Evolutionary conservation across 1,140 invertebrate species (phyloP), one percentile per base, ranked within the genome.

Genomic region (Mylabris phalerata): DNA sequence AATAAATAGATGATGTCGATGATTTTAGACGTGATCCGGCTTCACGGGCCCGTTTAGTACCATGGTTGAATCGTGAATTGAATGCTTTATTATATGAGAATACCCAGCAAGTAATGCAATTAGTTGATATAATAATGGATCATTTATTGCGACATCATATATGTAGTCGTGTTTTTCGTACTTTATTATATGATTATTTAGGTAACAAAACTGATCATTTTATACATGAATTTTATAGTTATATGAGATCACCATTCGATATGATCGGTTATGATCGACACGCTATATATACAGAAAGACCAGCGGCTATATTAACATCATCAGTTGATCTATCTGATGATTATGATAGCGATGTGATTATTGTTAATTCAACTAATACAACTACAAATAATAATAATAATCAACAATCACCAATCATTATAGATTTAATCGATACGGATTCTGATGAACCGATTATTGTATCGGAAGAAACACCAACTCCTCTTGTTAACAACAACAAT

Each of bases 11-110:
- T 49, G 19, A 50, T 43, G 7, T 42, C 2, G 57, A 59, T 79
- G 19, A 19, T 82, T 79, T 74, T 69, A 86, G 86, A 69, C 77
- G 81, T 67, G 90, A 93, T 77, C 88, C 88, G 46, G 83, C 85
- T 25, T 84, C 88, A 71, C 81, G 85, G 49, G 84, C 89, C 73
- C 83, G 93, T 2, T 73, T 97, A 39, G 82, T 92, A 47, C 90
- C 89, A 1, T 97, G 92, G 91, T 76, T 97, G 1, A 89, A 89
- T 68, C 79, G 93, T 56, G 93, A 97, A 77, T 75, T 97, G 10
- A 80, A 84, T 72, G 86, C 84, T 66, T 70, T 93, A 57, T 67
- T 86, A 50, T 76, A 80, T 63, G 75, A 84, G 63, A 80, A 82
- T 65, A 68, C 76, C n/a, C 81, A 85, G 57, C 68, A 77, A 48